phyloP scores from a whole-genome alignment of 2,113 vertebrate genomes.

The Pseudois nayaur region DNA sequence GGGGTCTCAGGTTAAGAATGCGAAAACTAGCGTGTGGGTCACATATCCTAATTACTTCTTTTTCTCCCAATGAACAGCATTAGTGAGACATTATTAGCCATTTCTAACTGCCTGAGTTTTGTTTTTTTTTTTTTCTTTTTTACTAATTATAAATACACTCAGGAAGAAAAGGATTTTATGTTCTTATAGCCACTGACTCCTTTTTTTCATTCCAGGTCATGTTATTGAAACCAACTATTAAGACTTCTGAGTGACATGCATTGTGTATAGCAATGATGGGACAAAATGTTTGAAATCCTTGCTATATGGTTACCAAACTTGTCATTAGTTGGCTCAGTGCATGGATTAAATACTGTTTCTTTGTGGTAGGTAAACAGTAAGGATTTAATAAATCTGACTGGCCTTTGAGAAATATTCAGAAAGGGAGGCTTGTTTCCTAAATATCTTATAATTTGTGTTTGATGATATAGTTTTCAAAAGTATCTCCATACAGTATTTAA shows the following conservation, averaged over 20 bases:
- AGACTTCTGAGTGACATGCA: neutral
- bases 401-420: constrained; percentile 2
- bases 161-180: neutral
- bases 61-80: neutral
- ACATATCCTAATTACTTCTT: neutral
- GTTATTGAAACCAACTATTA: neutral
- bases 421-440: neutral
- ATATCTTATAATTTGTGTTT: constrained; percentile 9
- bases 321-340: neutral
- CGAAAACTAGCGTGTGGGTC: neutral
- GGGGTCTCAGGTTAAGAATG: constrained; percentile 25
- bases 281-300: neutral
- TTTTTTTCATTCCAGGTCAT: neutral
- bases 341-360: neutral
- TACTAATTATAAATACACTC: neutral
- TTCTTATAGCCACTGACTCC: neutral
- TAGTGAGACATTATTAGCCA: neutral
- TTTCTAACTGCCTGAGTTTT: neutral
- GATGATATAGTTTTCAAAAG: neutral
- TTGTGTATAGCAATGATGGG: neutral
- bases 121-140: neutral
- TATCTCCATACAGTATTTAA: neutral
- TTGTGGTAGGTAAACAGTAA: neutral
- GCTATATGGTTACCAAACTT: neutral
- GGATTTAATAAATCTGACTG: neutral